These are phyloP conservation scores for Marisa cornuarietis DNA, from an alignment of 1,140 invertebrate species.

Conservation along the genomic window DNA sequence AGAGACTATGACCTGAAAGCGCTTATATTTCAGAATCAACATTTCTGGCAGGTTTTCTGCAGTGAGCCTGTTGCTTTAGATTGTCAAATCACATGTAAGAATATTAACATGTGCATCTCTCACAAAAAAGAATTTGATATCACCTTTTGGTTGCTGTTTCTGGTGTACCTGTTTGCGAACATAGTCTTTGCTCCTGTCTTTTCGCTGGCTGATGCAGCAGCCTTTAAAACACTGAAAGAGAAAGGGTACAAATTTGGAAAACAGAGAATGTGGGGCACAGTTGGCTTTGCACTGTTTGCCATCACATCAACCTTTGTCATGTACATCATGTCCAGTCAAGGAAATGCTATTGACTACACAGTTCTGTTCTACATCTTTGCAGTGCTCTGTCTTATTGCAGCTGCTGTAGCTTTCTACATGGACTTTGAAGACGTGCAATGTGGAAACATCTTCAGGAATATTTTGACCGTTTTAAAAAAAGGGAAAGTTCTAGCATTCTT, in stretches of 20 bases:
- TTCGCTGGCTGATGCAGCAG: conserved; percentile 29
- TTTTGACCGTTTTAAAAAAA: conserved; percentile 35
- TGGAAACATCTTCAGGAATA: conserved; percentile 26
- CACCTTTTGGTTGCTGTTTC: conserved; percentile 30
- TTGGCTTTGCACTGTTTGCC: conserved; percentile 40
- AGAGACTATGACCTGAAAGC: conserved; percentile 49
- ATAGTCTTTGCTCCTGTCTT: conserved; percentile 30
- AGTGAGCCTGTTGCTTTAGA: conserved; percentile 35
- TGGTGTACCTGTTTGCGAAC: conserved; percentile 30
- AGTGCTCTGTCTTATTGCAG: conserved; percentile 35
- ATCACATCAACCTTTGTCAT: conserved; percentile 53
- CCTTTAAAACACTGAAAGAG: conserved; percentile 27
- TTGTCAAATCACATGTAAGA: conserved; percentile 42
- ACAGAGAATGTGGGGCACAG: conserved; percentile 30
- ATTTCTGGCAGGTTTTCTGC: conserved; percentile 50
- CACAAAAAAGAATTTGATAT: conserved; percentile 25
- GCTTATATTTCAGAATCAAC: conserved; percentile 27
- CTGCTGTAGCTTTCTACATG: conserved; percentile 40
- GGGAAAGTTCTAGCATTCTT: conserved; percentile 26
- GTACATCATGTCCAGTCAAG: conserved; percentile 35
- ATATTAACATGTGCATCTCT: conserved; percentile 14
- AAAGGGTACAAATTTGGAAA: conserved; percentile 27
- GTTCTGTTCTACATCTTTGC: conserved; percentile 53
- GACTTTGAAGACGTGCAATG: conserved; percentile 35
- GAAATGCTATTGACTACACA: conserved; percentile 37